Evolutionary conservation across 2,888 invertebrate species (phyloP).

Genomic region (Helobdella robusta): DNA sequence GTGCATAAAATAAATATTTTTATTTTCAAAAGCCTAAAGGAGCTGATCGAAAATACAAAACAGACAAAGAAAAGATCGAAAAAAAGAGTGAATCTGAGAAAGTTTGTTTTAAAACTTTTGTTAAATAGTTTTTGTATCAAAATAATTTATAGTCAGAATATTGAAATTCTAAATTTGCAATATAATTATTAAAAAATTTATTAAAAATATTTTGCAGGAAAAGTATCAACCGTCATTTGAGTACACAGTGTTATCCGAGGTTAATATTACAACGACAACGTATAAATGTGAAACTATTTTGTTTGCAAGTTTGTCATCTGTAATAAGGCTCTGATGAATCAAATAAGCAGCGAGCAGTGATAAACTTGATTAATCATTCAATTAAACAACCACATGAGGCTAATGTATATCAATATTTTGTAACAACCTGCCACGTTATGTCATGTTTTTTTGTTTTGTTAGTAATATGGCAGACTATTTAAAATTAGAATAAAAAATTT

Average conservation of each 20-base stretch:
- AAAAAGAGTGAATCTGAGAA: slow-evolving; percentile 52
- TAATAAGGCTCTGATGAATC: too few species aligned
- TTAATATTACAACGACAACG: slow-evolving; percentile 43
- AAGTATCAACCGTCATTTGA: slow-evolving; percentile 92
- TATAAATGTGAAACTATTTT: neutral
- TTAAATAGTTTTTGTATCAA: neutral
- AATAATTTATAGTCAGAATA: neutral
- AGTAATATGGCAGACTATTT: too few species aligned
- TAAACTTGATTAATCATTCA: too few species aligned
- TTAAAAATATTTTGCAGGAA: slow-evolving; percentile 52
- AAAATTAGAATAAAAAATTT: too few species aligned
- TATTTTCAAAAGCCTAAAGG: slow-evolving; percentile 65
- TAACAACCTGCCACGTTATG: too few species aligned
- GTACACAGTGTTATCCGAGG: slow-evolving; percentile 82
- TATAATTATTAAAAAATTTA: slow-evolving; percentile 8
- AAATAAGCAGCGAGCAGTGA: too few species aligned
- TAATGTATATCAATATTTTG: too few species aligned
- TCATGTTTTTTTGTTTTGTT: too few species aligned
- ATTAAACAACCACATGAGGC: too few species aligned
- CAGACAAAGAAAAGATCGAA: slow-evolving; percentile 85
- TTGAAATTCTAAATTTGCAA: neutral
- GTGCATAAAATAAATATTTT: too few species aligned
- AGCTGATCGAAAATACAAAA: slow-evolving; percentile 91
- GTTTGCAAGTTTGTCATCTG: too few species aligned
- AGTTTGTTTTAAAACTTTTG: slow-evolving; percentile 19